Evolutionary conservation across 2,113 vertebrate species (phyloP).

Genomic region (Rhineura floridana): DNA sequence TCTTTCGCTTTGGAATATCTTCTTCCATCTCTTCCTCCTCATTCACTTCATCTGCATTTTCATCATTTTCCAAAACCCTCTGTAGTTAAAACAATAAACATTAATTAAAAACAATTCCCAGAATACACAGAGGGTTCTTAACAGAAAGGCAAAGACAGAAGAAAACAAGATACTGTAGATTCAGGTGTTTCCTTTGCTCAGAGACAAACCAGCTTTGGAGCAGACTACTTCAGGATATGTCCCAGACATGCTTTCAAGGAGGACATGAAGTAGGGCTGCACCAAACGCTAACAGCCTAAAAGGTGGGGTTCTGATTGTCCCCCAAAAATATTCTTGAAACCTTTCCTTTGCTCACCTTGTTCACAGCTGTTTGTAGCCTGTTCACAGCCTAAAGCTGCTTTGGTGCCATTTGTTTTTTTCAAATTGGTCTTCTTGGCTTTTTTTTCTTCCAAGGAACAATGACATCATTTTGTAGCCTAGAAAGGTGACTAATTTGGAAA

Average conservation of each 20-base stretch:
- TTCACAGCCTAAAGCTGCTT: background rate
- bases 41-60: slow-evolving; percentile 92
- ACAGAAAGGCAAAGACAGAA: slow-evolving; percentile 5
- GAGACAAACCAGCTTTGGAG: too few species aligned
- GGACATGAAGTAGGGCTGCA: background rate
- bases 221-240: background rate
- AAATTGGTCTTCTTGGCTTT: background rate
- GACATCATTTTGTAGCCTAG: background rate
- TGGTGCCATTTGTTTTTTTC: background rate
- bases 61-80: slow-evolving; percentile 96
- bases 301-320: too few species aligned
- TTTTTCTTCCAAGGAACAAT: background rate
- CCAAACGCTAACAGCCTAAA: background rate
- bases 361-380: background rate
- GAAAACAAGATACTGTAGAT: background rate
- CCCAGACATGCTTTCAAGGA: background rate
- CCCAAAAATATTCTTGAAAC: background rate
- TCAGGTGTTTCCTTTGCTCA: background rate
- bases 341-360: background rate
- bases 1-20: slow-evolving; percentile 95
- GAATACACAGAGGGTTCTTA: background rate
- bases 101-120: slow-evolving; percentile 20
- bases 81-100: slow-evolving; percentile 71
- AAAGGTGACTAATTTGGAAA: too few species aligned
- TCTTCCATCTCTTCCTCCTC: slow-evolving; percentile 96